Evolutionary conservation across 1,140 invertebrate genomes (phyloP).

Genomic region (Halictus rubicundus): DNA sequence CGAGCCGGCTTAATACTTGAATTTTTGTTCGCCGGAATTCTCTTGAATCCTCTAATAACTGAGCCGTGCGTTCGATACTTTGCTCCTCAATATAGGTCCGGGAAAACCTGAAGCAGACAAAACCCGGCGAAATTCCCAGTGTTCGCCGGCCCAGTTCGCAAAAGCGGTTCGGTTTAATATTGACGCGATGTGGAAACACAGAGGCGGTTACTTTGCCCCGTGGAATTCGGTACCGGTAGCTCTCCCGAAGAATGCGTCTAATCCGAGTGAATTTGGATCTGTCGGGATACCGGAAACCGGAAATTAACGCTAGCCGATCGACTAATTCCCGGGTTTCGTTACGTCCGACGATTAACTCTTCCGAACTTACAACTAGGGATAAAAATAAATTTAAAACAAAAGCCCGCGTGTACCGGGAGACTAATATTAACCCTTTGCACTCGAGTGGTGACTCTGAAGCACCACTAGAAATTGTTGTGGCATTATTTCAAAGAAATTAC

Average conservation of each 20-base stretch:
- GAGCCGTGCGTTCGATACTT: neutral
- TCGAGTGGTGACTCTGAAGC: too few relatives aligned
- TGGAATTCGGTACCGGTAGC: neutral
- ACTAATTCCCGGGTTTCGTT: neutral
- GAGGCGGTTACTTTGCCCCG: neutral
- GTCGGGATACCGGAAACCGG: neutral
- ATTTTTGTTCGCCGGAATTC: neutral
- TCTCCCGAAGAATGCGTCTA: neutral
- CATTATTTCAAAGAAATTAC: too few relatives aligned
- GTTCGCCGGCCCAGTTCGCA: neutral
- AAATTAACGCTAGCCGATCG: neutral
- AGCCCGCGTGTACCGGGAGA: too few relatives aligned
- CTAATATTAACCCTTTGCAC: too few relatives aligned
- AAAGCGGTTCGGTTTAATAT: constrained; percentile 15
- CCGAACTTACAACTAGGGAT: too few relatives aligned
- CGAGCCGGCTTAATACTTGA: neutral
- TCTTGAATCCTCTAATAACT: neutral
- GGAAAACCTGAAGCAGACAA: neutral
- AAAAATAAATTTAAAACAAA: too few relatives aligned
- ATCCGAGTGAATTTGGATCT: neutral
- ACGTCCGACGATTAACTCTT: too few relatives aligned
- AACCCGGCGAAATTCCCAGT: neutral
- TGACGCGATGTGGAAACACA: neutral
- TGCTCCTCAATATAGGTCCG: neutral
- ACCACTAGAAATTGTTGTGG: too few relatives aligned